phyloP scores from a whole-genome alignment of 2,888 invertebrate species.

The Leptothorax acervorum region DNA sequence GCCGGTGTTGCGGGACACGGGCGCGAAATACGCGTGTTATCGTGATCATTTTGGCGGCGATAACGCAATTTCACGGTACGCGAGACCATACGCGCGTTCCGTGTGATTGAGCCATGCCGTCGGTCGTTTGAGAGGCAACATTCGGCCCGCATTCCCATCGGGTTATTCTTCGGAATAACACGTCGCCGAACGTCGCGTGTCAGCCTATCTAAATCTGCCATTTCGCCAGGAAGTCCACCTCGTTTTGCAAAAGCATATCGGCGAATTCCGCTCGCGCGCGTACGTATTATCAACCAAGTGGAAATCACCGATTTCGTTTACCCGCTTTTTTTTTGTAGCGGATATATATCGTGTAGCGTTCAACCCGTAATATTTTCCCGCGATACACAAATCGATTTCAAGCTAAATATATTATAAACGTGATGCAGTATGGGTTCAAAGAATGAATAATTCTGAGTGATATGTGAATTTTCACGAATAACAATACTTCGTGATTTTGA shows the following conservation, averaged over 20 bases:
- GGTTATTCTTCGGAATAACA: slow-evolving; percentile 56
- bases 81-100: slow-evolving; percentile 22
- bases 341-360: background rate
- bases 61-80: slow-evolving; percentile 52
- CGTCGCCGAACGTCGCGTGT: slow-evolving; percentile 69
- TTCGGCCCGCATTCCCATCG: slow-evolving; percentile 59
- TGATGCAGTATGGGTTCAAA: background rate
- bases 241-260: background rate
- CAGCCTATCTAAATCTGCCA: slow-evolving; percentile 45
- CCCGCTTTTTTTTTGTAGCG: background rate
- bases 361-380: background rate
- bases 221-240: slow-evolving; percentile 15
- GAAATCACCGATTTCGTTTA: slow-evolving; percentile 13
- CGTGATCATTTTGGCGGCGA: slow-evolving; percentile 25
- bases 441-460: background rate
- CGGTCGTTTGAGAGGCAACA: slow-evolving; percentile 53
- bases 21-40: slow-evolving; percentile 31
- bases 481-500: background rate
- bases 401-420: background rate
- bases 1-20: background rate
- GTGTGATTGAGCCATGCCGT: slow-evolving; percentile 67
- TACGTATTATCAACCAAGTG: background rate
- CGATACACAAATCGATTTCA: slow-evolving; percentile 3
- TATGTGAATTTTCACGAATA: background rate
- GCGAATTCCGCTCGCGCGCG: background rate